These are phyloP conservation scores for Conops quadrifasciatus DNA, from an alignment of 2,888 invertebrate species.

Conservation along the genomic window DNA sequence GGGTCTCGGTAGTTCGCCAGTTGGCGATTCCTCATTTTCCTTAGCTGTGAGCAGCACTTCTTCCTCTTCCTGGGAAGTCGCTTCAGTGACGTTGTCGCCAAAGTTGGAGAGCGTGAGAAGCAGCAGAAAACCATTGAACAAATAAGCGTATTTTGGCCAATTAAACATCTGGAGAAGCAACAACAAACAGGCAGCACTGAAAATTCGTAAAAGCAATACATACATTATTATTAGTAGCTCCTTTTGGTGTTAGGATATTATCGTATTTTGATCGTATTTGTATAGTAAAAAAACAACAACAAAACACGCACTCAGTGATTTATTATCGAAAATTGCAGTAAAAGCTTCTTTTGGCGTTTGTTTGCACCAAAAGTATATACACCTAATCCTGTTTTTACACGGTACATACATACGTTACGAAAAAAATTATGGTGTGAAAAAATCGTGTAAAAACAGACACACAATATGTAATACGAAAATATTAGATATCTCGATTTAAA, in stretches of 20 bases:
- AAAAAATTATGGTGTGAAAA: no score
- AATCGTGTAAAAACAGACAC: no score
- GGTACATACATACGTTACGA: no score
- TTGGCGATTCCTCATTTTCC: conserved; percentile 36
- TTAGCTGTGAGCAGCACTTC: neutral
- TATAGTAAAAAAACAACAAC: no score
- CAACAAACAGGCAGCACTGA: neutral
- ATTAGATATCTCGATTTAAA: no score
- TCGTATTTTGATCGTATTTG: neutral
- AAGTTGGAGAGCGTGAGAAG: neutral
- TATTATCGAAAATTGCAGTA: no score
- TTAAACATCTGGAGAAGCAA: neutral
- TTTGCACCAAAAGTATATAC: no score
- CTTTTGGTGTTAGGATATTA: neutral
- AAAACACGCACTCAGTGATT: no score
- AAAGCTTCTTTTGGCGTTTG: no score
- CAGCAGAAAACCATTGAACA: conserved; percentile 13
- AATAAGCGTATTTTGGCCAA: neutral
- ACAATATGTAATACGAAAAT: no score
- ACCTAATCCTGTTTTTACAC: no score
- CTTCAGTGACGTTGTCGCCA: neutral
- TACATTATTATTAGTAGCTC: neutral
- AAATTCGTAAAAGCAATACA: neutral
- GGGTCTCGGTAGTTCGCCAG: conserved; percentile 53
- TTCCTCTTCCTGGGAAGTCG: conserved; percentile 1